Evolutionary conservation across 2,113 vertebrate species (phyloP).

Genomic region (Tiliqua scincoides): DNA sequence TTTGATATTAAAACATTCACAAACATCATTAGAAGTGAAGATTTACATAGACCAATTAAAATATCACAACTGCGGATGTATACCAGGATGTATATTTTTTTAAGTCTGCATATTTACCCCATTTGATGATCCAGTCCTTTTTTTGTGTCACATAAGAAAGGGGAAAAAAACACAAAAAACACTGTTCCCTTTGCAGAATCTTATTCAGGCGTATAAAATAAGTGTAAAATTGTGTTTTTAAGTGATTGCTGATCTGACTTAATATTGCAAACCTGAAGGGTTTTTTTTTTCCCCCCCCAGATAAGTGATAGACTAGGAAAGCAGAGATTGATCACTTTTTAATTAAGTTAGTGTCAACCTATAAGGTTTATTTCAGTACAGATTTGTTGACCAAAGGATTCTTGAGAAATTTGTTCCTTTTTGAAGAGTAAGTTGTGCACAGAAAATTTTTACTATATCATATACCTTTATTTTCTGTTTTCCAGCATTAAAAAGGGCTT

Average conservation of each 20-base stretch:
- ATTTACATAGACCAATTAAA: neutral
- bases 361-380: constrained; percentile 61
- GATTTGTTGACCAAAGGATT: constrained; percentile 66
- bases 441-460: neutral
- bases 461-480: constrained; percentile 1
- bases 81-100: neutral
- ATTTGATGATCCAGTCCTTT: neutral
- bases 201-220: constrained; percentile 13
- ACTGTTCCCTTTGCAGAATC: neutral
- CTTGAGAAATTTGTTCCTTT: constrained; percentile 40
- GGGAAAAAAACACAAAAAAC: neutral
- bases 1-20: constrained; percentile 18
- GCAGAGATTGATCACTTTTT: constrained; percentile 67
- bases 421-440: constrained; percentile 48
- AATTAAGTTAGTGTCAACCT: constrained; percentile 62
- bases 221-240: constrained; percentile 33
- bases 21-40: constrained; percentile 22
- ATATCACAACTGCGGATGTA: neutral
- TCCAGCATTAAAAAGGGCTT: neutral
- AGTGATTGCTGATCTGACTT: constrained; percentile 32
- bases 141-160: neutral
- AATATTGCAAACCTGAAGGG: constrained; percentile 18
- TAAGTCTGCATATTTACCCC: neutral
- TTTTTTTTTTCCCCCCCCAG: constrained; percentile 37
- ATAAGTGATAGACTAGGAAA: constrained; percentile 53